These are phyloP conservation scores for Pituophis catenifer DNA, from an alignment of 2,113 vertebrate genomes.

Conservation along the genomic window DNA sequence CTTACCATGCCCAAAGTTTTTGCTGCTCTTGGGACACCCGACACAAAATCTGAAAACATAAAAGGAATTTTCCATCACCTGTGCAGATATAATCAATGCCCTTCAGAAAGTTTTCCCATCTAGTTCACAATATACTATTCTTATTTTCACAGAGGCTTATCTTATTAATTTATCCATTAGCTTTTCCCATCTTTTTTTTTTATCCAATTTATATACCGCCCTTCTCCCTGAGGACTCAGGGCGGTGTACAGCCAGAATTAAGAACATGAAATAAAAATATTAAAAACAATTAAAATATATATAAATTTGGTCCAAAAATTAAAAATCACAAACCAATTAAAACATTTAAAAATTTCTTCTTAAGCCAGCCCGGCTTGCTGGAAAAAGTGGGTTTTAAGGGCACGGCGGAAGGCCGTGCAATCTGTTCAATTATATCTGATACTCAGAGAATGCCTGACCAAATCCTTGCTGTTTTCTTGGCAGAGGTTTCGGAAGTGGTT, in stretches of 20 bases:
- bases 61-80: background rate
- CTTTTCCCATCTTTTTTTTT: no score
- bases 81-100: background rate
- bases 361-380: no score
- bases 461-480: background rate
- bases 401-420: no score
- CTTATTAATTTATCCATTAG: background rate
- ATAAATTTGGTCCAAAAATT: no score
- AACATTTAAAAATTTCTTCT: no score
- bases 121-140: background rate
- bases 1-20: slow-evolving; percentile 93
- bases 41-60: slow-evolving; percentile 84
- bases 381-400: no score
- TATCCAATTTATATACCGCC: no score
- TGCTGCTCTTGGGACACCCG: slow-evolving; percentile 93
- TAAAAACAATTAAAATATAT: no score
- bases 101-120: background rate
- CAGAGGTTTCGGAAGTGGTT: background rate
- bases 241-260: no score
- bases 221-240: no score
- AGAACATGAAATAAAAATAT: no score
- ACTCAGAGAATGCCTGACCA: background rate
- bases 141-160: background rate
- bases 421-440: background rate
- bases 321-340: no score